Evolutionary conservation across 1,140 invertebrate genomes (phyloP).

Genomic region (Steinernema feltiae): DNA sequence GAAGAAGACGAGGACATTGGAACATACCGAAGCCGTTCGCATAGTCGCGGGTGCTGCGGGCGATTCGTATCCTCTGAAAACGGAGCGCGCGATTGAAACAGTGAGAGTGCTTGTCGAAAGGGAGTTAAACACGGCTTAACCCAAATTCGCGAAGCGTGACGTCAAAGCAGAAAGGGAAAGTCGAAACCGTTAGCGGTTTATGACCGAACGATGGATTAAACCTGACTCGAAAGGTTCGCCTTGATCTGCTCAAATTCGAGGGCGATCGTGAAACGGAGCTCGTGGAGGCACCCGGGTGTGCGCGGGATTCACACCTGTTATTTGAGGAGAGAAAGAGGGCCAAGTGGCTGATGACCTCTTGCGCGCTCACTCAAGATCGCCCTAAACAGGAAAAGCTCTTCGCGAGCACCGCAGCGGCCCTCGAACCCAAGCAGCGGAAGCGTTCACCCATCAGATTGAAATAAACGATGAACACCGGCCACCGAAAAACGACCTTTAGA

Average conservation of each 20-base stretch:
- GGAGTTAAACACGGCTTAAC: neutral
- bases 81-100: conserved; percentile 12
- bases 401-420: neutral
- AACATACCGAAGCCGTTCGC: neutral
- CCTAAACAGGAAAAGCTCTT: no score
- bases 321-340: neutral
- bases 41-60: neutral
- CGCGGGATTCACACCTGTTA: neutral
- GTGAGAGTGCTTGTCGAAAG: neutral
- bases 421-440: neutral
- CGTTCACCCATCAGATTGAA: neutral
- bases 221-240: no score
- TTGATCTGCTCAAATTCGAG: no score
- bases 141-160: neutral
- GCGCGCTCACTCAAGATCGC: neutral
- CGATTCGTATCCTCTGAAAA: neutral
- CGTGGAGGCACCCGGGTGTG: neutral
- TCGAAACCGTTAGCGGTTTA: conserved; percentile 9
- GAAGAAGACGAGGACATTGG: neutral
- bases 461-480: neutral
- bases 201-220: neutral
- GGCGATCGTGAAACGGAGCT: neutral
- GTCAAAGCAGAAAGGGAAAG: neutral
- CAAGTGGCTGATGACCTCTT: neutral
- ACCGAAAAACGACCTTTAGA: neutral